phyloP scores from a whole-genome alignment of 2,888 invertebrate genomes.

The Sycophila texana region DNA sequence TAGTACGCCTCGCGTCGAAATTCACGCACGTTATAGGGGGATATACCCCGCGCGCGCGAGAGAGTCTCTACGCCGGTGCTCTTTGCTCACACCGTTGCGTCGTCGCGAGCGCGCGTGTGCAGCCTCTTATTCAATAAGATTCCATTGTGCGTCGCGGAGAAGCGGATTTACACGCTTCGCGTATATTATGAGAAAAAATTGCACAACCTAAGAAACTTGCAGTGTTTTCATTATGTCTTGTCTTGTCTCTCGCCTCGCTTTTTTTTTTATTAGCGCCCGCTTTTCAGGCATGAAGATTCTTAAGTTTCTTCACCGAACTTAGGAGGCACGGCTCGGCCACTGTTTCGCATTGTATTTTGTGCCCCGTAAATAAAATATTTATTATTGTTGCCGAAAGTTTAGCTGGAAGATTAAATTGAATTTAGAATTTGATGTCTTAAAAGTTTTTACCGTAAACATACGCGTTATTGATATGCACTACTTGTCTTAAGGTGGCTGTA shows the following conservation, averaged over 20 bases:
- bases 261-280: constrained; percentile 4
- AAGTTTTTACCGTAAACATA: no score
- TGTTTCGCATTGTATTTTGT: no score
- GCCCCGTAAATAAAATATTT: no score
- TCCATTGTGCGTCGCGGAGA: constrained; percentile 22
- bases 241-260: background rate
- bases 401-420: no score
- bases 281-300: background rate
- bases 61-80: background rate
- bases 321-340: background rate
- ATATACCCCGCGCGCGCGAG: background rate
- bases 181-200: constrained; percentile 41
- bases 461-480: no score
- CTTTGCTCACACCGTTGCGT: constrained; percentile 31
- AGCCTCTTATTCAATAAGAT: constrained; percentile 43
- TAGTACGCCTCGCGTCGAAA: background rate
- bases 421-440: no score
- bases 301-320: background rate
- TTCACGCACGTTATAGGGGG: background rate
- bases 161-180: constrained; percentile 31
- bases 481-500: no score
- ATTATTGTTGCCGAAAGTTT: no score
- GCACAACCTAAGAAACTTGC: constrained; percentile 34
- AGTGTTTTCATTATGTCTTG: constrained; percentile 10
- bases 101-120: background rate